These are phyloP conservation scores for Branchinecta lynchi DNA, from an alignment of 1,140 invertebrate genomes.

Conservation along the genomic window DNA sequence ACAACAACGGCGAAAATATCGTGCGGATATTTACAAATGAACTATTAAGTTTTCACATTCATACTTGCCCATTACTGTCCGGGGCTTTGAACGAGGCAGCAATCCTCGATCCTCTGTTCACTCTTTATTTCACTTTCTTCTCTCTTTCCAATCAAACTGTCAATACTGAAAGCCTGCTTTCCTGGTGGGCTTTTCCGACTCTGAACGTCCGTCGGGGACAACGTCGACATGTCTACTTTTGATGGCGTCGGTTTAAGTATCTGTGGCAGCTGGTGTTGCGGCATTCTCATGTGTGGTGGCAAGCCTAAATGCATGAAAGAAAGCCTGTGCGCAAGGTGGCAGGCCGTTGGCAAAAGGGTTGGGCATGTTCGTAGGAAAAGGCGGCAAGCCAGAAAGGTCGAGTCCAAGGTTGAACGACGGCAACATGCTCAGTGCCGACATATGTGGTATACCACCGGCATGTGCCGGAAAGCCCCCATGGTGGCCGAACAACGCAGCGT, in stretches of 20 bases:
- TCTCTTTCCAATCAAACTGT: conserved; percentile 20
- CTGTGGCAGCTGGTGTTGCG: background rate
- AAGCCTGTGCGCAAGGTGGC: background rate
- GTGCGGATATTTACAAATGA: background rate
- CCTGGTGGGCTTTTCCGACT: background rate
- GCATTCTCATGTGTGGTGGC: background rate
- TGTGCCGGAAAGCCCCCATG: conserved; percentile 14
- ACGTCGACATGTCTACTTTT: background rate
- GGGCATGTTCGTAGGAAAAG: background rate
- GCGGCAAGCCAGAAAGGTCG: background rate
- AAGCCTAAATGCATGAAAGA: background rate
- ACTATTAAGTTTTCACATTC: background rate
- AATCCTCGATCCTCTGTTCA: background rate
- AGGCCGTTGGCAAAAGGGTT: conserved; percentile 11
- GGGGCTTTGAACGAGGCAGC: background rate
- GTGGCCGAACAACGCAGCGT: conserved; percentile 25
- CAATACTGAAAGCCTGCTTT: conserved; percentile 20
- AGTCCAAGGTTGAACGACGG: background rate
- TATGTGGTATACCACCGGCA: background rate
- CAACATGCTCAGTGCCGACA: background rate
- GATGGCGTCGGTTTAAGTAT: background rate
- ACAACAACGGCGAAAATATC: background rate
- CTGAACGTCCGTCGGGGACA: background rate
- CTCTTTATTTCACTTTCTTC: background rate
- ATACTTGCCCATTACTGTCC: too few species aligned